These are phyloP conservation scores for Mastacembelus armatus DNA, from an alignment of 2,797 vertebrate species.

Conservation along the genomic window DNA sequence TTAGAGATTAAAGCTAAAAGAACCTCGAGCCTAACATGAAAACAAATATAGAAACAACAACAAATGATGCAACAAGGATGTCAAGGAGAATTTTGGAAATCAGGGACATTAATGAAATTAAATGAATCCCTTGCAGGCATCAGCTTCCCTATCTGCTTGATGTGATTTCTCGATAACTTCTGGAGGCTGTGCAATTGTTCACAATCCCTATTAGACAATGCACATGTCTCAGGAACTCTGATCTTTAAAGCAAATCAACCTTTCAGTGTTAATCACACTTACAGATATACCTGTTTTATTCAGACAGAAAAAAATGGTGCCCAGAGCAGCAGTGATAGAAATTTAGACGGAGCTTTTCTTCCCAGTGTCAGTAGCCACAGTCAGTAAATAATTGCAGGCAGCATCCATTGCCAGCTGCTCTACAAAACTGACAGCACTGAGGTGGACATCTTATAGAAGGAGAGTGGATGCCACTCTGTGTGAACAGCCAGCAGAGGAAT, in stretches of 20 bases:
- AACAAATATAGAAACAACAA: conserved; percentile 61
- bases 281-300: conserved; percentile 32
- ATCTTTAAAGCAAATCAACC: conserved; percentile 23
- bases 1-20: conserved; percentile 55
- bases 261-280: conserved; percentile 28
- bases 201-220: conserved; percentile 41
- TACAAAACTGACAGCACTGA: conserved; percentile 45
- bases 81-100: conserved; percentile 73
- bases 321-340: conserved; percentile 39
- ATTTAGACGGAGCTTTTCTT: conserved; percentile 50
- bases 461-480: conserved; percentile 62
- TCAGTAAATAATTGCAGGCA: conserved; percentile 31
- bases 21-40: conserved; percentile 49
- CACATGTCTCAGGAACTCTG: conserved; percentile 41
- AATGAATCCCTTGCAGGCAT: conserved; percentile 64
- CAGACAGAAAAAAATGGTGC: neutral
- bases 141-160: conserved; percentile 58
- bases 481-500: conserved; percentile 58
- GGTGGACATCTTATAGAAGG: conserved; percentile 56
- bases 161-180: conserved; percentile 65
- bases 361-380: conserved; percentile 61
- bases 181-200: conserved; percentile 53
- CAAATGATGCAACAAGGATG: conserved; percentile 68
- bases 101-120: conserved; percentile 73
- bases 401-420: conserved; percentile 65